phyloP scores from a whole-genome alignment of 2,888 invertebrate genomes.

The Unio pictorum region DNA sequence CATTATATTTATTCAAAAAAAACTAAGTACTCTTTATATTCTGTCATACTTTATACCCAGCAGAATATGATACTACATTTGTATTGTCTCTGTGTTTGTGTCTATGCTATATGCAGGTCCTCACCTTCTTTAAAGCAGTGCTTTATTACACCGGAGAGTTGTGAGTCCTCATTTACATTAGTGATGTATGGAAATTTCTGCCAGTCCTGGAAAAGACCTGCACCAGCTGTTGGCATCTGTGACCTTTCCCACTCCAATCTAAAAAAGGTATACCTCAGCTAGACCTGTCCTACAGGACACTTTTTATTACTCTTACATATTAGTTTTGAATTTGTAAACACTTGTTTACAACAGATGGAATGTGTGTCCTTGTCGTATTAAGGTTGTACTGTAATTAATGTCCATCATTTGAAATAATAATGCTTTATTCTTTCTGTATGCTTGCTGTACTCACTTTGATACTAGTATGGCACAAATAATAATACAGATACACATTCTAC shows the following conservation, averaged over 20 bases:
- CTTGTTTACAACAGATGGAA: background rate
- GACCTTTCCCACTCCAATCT: constrained; percentile 55
- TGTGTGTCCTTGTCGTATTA: too few relatives aligned
- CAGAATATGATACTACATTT: background rate
- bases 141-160: constrained; percentile 56
- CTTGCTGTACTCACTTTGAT: too few relatives aligned
- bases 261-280: background rate
- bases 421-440: too few relatives aligned
- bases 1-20: too few relatives aligned
- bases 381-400: too few relatives aligned
- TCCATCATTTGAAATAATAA: too few relatives aligned
- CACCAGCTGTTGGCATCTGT: constrained; percentile 10
- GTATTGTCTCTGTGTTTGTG: background rate
- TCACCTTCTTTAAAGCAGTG: constrained; percentile 43
- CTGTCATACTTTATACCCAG: too few relatives aligned
- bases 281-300: background rate
- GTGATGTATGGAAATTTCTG: constrained; percentile 45
- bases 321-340: background rate
- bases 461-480: too few relatives aligned
- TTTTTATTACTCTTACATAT: background rate
- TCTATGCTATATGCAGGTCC: background rate
- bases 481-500: too few relatives aligned
- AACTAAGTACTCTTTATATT: too few relatives aligned
- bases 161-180: constrained; percentile 61
- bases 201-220: constrained; percentile 24